Base-by-base conservation (phyloP, 2,113 vertebrate genomes). In the Solenodon paradoxus region DNA sequence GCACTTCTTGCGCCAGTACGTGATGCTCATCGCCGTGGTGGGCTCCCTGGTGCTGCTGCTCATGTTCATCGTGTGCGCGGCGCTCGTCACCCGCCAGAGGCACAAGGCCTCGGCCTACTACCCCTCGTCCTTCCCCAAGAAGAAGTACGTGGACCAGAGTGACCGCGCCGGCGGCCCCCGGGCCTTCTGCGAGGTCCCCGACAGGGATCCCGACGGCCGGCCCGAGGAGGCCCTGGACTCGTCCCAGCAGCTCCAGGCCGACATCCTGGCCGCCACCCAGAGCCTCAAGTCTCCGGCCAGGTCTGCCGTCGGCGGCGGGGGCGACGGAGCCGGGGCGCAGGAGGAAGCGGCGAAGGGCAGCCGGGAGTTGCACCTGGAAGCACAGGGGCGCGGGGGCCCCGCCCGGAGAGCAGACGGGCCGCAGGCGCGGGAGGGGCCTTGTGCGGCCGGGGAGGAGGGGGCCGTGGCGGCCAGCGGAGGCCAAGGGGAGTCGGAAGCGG, bases 41-140 rank as follows among this genome's bases (percentile, higher is more conserved):
- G 99, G 99, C 89, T 99, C 99, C 3, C 98, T 99, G 89, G 98
- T 98, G 88, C 98, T 99, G 5, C 98, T 99, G 96, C 98, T 99
- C 91, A 98, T 99, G 97, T 99, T 99, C 97, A 99, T 99, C 28
- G 97, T 99, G 94, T 99, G 99, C 7, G 99, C 99, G 0, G 99
- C 99, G 0, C 97, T 99, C 75, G 98, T 99, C 26, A 99, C 99
- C 92, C 98, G 99, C 94, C 99, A 99, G 93, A 99, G 99, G 92
- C 99, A 99, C 97, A 99, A 99, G 88, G 99, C 99, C 11, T 99
- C 99, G 0, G 99, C 99, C 66, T 99, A 99, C 96, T 99, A 99
- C 84, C 99, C 99, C 0, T 99, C 99, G 0, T 99, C 99, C 20
- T 99, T 99, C 30, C 99, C 98, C 2, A 98, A 98, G 64, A 98